phyloP scores from a whole-genome alignment of 1,140 invertebrate species.

The Triops longicaudatus region DNA sequence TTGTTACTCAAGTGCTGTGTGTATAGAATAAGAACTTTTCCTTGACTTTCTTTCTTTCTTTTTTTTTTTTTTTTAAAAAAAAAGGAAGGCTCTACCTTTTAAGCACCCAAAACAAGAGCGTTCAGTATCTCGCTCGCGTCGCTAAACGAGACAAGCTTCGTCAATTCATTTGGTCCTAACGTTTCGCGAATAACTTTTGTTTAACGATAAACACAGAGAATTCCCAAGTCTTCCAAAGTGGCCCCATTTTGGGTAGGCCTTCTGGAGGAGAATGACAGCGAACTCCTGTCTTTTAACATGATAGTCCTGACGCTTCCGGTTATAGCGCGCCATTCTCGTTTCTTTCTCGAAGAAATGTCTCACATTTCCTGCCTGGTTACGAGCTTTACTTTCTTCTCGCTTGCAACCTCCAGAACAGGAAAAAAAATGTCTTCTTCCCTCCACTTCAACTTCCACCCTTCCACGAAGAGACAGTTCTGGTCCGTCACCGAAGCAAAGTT shows the following conservation, averaged over 20 bases:
- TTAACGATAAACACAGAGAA: too few relatives aligned
- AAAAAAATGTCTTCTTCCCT: neutral
- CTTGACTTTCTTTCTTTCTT: too few relatives aligned
- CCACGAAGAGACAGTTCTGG: neutral
- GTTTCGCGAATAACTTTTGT: too few relatives aligned
- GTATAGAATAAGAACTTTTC: too few relatives aligned
- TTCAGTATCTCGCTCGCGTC: too few relatives aligned
- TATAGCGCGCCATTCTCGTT: slow-evolving; percentile 5
- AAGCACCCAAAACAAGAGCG: too few relatives aligned
- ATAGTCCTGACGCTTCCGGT: slow-evolving; percentile 9
- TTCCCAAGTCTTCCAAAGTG: too few relatives aligned
- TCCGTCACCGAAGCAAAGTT: neutral
- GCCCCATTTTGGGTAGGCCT: neutral
- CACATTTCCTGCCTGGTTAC: slow-evolving; percentile 7
- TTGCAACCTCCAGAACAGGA: neutral
- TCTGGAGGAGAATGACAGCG: neutral
- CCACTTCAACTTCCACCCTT: neutral
- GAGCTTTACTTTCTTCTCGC: neutral
- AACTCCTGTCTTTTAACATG: slow-evolving; percentile 12
- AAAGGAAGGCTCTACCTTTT: too few relatives aligned
- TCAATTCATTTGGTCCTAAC: too few relatives aligned
- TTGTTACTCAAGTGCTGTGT: too few relatives aligned
- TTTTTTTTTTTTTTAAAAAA: too few relatives aligned
- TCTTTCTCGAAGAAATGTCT: neutral
- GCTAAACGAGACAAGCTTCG: too few relatives aligned